Percentiles rank a stretch among this genome's conserved stretches.
Conservation (phyloP, 2,113 vertebrate species). For the Vireo altiloquus region DNA sequence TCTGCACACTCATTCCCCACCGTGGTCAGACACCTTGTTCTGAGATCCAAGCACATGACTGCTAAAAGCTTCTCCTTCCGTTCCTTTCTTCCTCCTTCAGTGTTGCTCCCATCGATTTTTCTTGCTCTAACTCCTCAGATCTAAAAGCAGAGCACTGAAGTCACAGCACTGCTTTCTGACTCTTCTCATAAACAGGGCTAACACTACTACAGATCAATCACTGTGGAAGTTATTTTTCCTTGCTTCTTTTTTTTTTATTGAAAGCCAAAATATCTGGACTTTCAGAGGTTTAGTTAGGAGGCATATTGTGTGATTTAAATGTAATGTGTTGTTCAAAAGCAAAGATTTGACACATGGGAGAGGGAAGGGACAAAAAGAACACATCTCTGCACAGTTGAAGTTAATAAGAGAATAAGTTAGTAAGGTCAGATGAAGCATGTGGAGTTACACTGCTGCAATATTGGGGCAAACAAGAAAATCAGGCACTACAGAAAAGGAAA, state of each 20-base stretch:
- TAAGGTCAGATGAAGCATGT: neutral
- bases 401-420: neutral
- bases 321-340: neutral
- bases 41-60: conserved; percentile 30
- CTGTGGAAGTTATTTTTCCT: neutral
- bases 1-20: neutral
- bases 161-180: neutral
- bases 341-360: neutral
- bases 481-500: neutral
- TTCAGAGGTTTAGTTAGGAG: neutral
- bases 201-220: neutral
- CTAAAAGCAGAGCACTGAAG: conserved; percentile 43
- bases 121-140: conserved; percentile 15
- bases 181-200: neutral
- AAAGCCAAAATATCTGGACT: neutral
- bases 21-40: conserved; percentile 33
- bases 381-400: neutral
- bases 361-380: neutral
- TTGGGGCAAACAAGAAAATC: neutral
- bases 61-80: conserved; percentile 62
- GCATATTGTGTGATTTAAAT: neutral
- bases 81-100: conserved; percentile 52
- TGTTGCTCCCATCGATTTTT: conserved; percentile 65
- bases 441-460: neutral
- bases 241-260: neutral